Conservation (phyloP, 2,888 invertebrate species). For the Caenorhabditis sulstoni region DNA sequence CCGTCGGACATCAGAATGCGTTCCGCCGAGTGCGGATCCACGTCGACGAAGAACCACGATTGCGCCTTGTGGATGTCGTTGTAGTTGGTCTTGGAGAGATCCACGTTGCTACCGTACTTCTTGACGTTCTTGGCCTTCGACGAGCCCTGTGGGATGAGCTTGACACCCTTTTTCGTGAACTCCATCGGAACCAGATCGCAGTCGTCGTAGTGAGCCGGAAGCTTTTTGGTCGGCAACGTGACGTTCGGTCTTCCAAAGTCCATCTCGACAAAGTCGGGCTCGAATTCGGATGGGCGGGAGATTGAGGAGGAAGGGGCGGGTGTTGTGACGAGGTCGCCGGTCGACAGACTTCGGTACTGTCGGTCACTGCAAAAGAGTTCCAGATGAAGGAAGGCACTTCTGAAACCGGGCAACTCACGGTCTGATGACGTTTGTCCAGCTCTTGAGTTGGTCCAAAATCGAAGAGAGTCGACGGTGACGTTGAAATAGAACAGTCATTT, state of each 20-base stretch:
- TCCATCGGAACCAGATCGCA: constrained; percentile 66
- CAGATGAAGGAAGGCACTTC: background rate
- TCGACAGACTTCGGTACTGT: constrained; percentile 60
- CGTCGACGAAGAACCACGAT: constrained; percentile 66
- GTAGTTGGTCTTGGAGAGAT: constrained; percentile 13
- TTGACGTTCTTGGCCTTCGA: constrained; percentile 37
- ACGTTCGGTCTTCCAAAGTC: constrained; percentile 32
- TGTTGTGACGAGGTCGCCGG: constrained; percentile 56
- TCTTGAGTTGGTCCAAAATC: constrained; percentile 26
- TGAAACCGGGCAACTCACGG: constrained; percentile 18
- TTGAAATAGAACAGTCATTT: constrained; percentile 49
- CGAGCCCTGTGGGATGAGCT: constrained; percentile 52
- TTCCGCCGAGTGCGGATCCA: constrained; percentile 57
- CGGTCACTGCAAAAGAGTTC: constrained; percentile 44
- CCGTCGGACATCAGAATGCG: constrained; percentile 63
- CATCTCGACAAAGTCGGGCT: constrained; percentile 60
- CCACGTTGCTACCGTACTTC: constrained; percentile 44
- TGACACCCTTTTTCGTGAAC: constrained; percentile 39
- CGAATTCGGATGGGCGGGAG: constrained; percentile 15
- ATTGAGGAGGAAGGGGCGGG: background rate
- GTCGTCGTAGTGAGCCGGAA: constrained; percentile 65
- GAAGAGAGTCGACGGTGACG: constrained; percentile 44
- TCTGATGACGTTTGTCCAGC: constrained; percentile 33
- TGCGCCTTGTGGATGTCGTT: constrained; percentile 59
- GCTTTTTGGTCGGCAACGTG: constrained; percentile 58